A percentile compares a stretch with the other conserved stretches of the same genome.
Conservation (phyloP, 2,113 vertebrate genomes). For the Cheilinus undulatus region DNA sequence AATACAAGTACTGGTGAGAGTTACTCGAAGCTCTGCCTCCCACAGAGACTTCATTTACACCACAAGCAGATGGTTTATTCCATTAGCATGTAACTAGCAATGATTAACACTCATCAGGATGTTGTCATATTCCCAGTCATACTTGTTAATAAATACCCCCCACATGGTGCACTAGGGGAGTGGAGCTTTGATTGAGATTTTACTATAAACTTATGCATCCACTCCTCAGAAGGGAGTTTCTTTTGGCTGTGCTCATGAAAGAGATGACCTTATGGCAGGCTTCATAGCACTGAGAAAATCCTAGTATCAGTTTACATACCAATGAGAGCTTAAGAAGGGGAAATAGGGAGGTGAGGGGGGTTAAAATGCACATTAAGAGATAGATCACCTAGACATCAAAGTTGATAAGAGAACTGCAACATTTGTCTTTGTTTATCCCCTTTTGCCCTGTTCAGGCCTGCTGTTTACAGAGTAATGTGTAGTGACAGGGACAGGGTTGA, state of each 20-base stretch:
- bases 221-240: too few relatives aligned
- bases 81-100: constrained; percentile 21
- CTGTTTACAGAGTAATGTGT: constrained; percentile 63
- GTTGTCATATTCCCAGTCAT: background rate
- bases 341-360: too few relatives aligned
- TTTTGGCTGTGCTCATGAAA: too few relatives aligned
- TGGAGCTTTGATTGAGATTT: background rate
- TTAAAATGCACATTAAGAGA: too few relatives aligned
- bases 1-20: constrained; percentile 11
- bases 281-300: too few relatives aligned
- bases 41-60: constrained; percentile 15
- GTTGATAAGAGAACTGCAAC: too few relatives aligned
- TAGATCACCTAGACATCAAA: too few relatives aligned
- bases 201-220: too few relatives aligned
- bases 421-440: too few relatives aligned
- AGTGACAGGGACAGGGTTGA: constrained; percentile 56
- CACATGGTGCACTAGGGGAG: background rate
- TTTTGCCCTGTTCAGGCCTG: constrained; percentile 30
- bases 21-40: constrained; percentile 11
- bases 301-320: too few relatives aligned
- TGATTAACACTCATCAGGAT: constrained; percentile 36
- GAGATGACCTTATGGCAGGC: too few relatives aligned
- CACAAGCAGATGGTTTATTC: constrained; percentile 9
- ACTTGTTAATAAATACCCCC: background rate
- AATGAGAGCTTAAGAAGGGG: too few relatives aligned